Conservation (phyloP, 2,113 vertebrate genomes). For the Ivindomyrus marchei region DNA sequence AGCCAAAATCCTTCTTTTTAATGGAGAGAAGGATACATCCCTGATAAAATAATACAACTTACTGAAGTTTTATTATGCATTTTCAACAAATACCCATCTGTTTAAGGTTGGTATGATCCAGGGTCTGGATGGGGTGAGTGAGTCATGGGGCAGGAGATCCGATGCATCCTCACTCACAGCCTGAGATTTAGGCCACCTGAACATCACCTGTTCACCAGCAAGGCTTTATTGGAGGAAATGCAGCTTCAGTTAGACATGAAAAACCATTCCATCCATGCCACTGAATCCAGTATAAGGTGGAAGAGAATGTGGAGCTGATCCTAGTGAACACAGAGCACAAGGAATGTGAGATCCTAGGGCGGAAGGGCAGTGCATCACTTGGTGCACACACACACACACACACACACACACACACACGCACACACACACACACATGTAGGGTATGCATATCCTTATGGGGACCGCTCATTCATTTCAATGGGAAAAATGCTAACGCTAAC, state of each 20-base stretch:
- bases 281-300: background rate
- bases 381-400: background rate
- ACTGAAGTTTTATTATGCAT: background rate
- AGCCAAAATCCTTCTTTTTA: background rate
- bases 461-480: too few species aligned
- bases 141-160: background rate
- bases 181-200: background rate
- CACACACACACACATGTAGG: background rate
- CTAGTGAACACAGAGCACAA: background rate
- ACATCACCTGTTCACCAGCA: background rate
- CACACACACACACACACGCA: background rate
- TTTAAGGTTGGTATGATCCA: background rate
- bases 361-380: background rate
- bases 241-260: background rate
- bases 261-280: background rate
- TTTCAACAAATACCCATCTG: background rate
- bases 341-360: background rate
- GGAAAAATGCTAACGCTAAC: too few species aligned
- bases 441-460: too few species aligned
- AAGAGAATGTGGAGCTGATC: background rate
- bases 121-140: background rate
- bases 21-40: background rate
- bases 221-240: background rate
- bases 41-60: background rate
- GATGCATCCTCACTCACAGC: background rate